These are phyloP conservation scores for Aratinga solstitialis DNA, from an alignment of 2,797 vertebrate species.

Conservation along the genomic window DNA sequence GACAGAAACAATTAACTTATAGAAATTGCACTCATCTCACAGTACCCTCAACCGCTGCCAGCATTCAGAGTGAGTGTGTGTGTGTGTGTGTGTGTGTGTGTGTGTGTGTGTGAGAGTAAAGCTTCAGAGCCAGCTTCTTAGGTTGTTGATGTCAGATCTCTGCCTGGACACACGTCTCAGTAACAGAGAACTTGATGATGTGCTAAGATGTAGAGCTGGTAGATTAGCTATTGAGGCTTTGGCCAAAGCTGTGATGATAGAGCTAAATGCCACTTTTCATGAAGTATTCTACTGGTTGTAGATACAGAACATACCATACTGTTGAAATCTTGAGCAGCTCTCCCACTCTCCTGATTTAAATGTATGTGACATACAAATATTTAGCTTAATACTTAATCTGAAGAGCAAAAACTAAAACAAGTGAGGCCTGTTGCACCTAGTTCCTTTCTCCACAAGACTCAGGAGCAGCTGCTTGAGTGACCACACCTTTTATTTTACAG, in stretches of 20 bases:
- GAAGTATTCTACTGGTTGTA: neutral
- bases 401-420: neutral
- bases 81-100: too few species aligned
- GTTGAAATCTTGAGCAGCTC: neutral
- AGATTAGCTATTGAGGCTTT: neutral
- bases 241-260: neutral
- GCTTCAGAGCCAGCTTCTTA: neutral
- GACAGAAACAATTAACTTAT: neutral
- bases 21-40: fast-evolving
- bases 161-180: fast-evolving
- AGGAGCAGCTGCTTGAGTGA: neutral
- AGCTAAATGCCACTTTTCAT: neutral
- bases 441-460: neutral
- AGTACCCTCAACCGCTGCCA: neutral
- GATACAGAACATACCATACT: neutral
- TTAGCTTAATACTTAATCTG: neutral
- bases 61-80: too few species aligned
- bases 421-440: neutral
- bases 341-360: neutral
- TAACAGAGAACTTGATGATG: neutral
- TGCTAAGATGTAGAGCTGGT: neutral
- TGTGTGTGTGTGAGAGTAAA: neutral
- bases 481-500: neutral
- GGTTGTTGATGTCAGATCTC: neutral
- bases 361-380: neutral